phyloP scores from a whole-genome alignment of 30 jellyfish, hydroid and myxozoan genomes.

The Aurelia aurita complex sp. Pacific region DNA sequence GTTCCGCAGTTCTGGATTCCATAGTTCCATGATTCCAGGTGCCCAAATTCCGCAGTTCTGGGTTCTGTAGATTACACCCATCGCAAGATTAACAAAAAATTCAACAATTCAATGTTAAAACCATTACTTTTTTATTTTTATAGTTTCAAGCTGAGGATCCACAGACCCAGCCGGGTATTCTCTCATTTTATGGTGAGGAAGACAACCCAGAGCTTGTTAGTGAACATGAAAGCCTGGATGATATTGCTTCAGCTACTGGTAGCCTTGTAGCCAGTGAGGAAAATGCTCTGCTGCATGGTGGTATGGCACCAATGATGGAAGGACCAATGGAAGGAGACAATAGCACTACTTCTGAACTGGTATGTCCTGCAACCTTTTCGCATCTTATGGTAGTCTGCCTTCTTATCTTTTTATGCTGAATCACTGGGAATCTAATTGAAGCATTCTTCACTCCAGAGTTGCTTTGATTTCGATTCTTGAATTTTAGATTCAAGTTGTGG shows the following conservation, averaged over 20 bases:
- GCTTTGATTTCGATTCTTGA: too few species aligned
- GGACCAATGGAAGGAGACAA: constrained; percentile 55
- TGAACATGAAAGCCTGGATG: constrained; percentile 54
- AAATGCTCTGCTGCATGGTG: constrained; percentile 33
- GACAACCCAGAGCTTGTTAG: constrained; percentile 38
- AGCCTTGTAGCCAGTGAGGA: constrained; percentile 47
- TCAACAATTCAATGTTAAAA: too few species aligned
- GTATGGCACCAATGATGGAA: constrained; percentile 24
- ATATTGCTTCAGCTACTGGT: constrained; percentile 38
- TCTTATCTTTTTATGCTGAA: not conserved
- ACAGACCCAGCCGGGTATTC: constrained; percentile 52
- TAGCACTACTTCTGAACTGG: constrained; percentile 62
- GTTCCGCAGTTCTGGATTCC: not conserved
- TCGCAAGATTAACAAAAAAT: not conserved
- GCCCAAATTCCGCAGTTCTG: not conserved
- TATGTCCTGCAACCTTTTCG: not conserved
- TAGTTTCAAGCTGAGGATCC: constrained; percentile 40
- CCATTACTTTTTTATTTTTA: not conserved
- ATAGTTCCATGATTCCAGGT: not conserved
- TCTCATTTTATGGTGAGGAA: constrained; percentile 50
- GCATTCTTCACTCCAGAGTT: too few species aligned
- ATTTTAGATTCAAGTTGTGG: too few species aligned
- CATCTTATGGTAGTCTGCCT: not conserved
- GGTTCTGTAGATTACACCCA: not conserved
- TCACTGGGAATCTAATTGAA: too few species aligned